These are phyloP conservation scores for Sylvia atricapilla DNA, from an alignment of 2,113 vertebrate genomes.

Conservation along the genomic window DNA sequence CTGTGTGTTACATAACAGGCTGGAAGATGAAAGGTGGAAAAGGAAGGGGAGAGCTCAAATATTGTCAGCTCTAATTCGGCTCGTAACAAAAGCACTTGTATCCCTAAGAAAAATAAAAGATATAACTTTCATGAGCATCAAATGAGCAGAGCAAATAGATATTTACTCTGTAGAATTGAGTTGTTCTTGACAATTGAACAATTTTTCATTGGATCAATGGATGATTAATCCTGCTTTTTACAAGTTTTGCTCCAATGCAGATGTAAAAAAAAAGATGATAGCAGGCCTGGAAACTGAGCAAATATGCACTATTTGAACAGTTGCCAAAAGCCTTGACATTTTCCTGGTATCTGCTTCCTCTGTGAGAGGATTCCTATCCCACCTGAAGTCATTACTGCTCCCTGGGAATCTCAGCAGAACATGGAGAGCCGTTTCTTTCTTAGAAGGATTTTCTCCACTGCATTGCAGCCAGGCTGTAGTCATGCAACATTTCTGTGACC, in stretches of 20 bases:
- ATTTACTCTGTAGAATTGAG: not conserved
- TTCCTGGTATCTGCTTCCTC: not conserved
- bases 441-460: not conserved
- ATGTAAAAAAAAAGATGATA: not conserved
- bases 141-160: not conserved
- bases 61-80: not conserved
- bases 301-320: not conserved
- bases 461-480: not conserved
- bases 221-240: not conserved
- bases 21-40: not conserved
- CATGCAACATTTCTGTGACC: not conserved
- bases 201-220: not conserved
- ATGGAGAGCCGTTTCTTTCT: not conserved
- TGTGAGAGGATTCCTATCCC: not conserved
- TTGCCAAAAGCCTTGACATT: not conserved
- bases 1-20: accelerated
- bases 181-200: not conserved
- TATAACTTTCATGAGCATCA: not conserved
- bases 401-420: not conserved
- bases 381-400: not conserved
- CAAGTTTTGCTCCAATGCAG: not conserved
- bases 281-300: not conserved
- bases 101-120: not conserved
- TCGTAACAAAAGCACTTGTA: not conserved
- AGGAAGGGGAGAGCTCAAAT: not conserved